Conservation (phyloP, 2,797 vertebrate species). For the Gallinago solitaria region DNA sequence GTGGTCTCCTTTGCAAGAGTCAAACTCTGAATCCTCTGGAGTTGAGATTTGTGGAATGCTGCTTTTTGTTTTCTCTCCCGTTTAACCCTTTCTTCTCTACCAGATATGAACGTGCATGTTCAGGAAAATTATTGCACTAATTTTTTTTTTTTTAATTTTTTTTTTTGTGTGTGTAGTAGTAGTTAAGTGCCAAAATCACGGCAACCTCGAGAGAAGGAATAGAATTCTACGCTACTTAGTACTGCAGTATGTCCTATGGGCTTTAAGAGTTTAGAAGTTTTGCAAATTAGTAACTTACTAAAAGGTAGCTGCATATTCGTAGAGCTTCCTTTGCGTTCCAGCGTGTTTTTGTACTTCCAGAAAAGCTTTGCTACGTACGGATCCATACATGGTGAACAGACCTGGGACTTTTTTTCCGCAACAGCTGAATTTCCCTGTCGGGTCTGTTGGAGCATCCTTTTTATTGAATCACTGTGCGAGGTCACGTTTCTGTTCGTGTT, state of each 20-base stretch:
- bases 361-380: slow-evolving; percentile 59
- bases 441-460: slow-evolving; percentile 57
- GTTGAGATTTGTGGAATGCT: slow-evolving; percentile 69
- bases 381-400: not conserved
- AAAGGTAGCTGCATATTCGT: slow-evolving; percentile 68
- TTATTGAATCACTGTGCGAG: slow-evolving; percentile 65
- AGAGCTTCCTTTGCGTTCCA: slow-evolving; percentile 72
- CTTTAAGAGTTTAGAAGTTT: slow-evolving; percentile 68
- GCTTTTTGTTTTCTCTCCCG: slow-evolving; percentile 64
- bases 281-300: slow-evolving; percentile 69
- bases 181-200: slow-evolving; percentile 72
- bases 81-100: slow-evolving; percentile 51
- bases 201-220: slow-evolving; percentile 67
- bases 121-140: slow-evolving; percentile 72
- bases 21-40: slow-evolving; percentile 68
- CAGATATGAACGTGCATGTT: slow-evolving; percentile 71
- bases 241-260: slow-evolving; percentile 73
- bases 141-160: not conserved
- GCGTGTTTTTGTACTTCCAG: slow-evolving; percentile 72
- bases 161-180: slow-evolving; percentile 55
- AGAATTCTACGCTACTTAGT: slow-evolving; percentile 68
- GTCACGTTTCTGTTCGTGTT: slow-evolving; percentile 52
- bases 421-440: not conserved
- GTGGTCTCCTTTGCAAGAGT: slow-evolving; percentile 66
- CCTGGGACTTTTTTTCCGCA: not conserved